A percentile compares a stretch with the other conserved stretches of the same genome.
These are phyloP conservation scores for Caenorhabditis plicata DNA, from an alignment of 2,888 invertebrate genomes.

Conservation along the genomic window DNA sequence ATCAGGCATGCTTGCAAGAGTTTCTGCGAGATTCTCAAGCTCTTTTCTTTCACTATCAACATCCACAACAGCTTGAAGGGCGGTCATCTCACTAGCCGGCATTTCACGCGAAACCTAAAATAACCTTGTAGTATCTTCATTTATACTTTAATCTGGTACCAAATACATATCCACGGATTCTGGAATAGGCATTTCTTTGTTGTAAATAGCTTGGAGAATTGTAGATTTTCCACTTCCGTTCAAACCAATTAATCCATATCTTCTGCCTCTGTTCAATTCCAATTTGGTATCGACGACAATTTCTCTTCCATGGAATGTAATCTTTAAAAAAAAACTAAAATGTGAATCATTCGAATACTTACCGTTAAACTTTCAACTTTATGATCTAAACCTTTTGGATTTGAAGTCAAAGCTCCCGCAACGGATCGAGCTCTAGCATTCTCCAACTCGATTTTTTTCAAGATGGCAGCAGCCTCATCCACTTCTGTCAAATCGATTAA, in stretches of 20 bases:
- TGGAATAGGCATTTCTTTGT: slow-evolving; percentile 90
- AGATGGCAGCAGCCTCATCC: slow-evolving; percentile 54
- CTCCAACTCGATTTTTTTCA: slow-evolving; percentile 73
- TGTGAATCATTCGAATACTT: slow-evolving; percentile 1
- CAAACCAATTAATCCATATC: slow-evolving; percentile 94
- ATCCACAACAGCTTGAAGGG: slow-evolving; percentile 90
- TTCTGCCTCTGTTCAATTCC: slow-evolving; percentile 92
- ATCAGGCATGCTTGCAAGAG: slow-evolving; percentile 80
- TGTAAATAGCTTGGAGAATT: slow-evolving; percentile 84
- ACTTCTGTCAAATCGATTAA: too few relatives aligned
- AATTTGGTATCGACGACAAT: slow-evolving; percentile 90
- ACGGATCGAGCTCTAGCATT: slow-evolving; percentile 90
- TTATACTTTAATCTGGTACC: too few relatives aligned
- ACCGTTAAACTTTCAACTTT: slow-evolving; percentile 75
- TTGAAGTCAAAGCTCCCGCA: slow-evolving; percentile 90
- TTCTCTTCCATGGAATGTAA: slow-evolving; percentile 96
- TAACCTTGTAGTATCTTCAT: too few relatives aligned
- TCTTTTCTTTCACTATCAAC: slow-evolving; percentile 90
- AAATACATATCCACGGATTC: slow-evolving; percentile 96
- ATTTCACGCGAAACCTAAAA: slow-evolving; percentile 76
- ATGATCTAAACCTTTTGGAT: slow-evolving; percentile 90
- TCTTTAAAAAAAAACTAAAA: slow-evolving; percentile 67
- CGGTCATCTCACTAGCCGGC: slow-evolving; percentile 94
- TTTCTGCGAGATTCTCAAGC: slow-evolving; percentile 88
- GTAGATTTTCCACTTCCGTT: slow-evolving; percentile 97